phyloP scores from a whole-genome alignment of 2,113 vertebrate species.

The Tinamus guttatus region DNA sequence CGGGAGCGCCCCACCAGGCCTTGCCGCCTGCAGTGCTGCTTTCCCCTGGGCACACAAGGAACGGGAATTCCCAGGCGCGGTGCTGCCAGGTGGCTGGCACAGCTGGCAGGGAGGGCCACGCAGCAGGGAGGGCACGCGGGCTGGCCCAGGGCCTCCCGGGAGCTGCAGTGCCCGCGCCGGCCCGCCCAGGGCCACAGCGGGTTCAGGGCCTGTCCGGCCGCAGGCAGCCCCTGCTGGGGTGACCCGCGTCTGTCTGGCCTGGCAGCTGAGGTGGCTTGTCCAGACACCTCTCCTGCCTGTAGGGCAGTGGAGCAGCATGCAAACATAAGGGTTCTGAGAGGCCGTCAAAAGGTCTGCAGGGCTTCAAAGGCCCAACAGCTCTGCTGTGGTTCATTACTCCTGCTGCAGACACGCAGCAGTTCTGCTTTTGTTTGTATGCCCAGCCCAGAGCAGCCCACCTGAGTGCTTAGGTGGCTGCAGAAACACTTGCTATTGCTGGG shows the following conservation, averaged over 20 bases:
- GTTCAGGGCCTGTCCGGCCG: neutral
- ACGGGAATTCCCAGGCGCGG: neutral
- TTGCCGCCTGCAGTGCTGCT: neutral
- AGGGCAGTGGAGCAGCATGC: neutral
- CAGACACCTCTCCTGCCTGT: neutral
- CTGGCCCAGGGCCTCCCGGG: too few species aligned
- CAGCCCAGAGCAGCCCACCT: neutral
- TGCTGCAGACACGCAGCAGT: neutral
- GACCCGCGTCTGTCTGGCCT: neutral
- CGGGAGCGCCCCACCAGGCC: neutral
- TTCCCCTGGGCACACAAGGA: neutral
- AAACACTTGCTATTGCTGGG: neutral
- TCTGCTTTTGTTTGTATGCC: neutral
- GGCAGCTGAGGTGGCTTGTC: neutral
- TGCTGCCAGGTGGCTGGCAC: neutral
- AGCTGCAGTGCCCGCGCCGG: accelerated
- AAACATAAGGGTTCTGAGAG: neutral
- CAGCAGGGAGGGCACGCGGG: too few species aligned
- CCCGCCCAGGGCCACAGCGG: neutral
- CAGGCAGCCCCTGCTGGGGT: neutral
- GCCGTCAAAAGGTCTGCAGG: neutral
- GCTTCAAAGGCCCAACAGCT: neutral
- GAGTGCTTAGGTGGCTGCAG: accelerated
- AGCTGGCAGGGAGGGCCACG: too few species aligned
- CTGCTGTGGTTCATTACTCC: neutral